Conservation (phyloP, 1,140 invertebrate species). For the Sminthurinus signatus region DNA sequence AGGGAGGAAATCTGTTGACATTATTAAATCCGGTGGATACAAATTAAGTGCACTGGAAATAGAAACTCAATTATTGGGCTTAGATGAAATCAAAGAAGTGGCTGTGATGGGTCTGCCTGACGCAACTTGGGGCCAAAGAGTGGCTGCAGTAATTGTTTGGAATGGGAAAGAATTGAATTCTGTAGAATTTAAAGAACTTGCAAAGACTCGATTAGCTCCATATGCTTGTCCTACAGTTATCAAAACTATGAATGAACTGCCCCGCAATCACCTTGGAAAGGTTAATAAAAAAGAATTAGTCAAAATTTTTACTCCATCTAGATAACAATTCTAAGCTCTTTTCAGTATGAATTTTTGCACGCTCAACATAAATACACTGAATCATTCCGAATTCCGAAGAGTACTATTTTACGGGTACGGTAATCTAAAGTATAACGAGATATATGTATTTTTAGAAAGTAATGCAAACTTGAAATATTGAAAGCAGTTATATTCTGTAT, state of each 20-base stretch:
- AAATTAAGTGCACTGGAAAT: constrained; percentile 78
- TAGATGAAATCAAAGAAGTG: constrained; percentile 67
- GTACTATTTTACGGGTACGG: too few species aligned
- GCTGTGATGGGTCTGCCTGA: constrained; percentile 73
- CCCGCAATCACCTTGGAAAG: constrained; percentile 71
- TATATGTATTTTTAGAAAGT: too few species aligned
- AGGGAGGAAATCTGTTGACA: constrained; percentile 75
- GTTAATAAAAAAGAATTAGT: constrained; percentile 65
- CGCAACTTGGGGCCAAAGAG: constrained; percentile 69
- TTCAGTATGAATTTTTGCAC: too few species aligned
- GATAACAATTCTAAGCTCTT: too few species aligned
- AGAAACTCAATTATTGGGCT: constrained; percentile 69
- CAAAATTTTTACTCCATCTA: constrained; percentile 43
- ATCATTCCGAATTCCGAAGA: too few species aligned
- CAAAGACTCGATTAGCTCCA: constrained; percentile 52
- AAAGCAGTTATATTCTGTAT: too few species aligned
- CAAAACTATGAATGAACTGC: constrained; percentile 56
- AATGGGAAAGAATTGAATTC: constrained; percentile 51
- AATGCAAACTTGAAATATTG: too few species aligned
- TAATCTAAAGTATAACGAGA: too few species aligned
- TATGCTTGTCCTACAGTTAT: constrained; percentile 60
- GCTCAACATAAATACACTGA: too few species aligned
- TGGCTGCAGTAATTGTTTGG: constrained; percentile 62
- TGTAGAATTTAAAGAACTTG: constrained; percentile 55
- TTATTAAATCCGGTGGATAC: constrained; percentile 84